Conservation (phyloP, 1,140 invertebrate genomes). For the Pseudomyrmex dendroicus region DNA sequence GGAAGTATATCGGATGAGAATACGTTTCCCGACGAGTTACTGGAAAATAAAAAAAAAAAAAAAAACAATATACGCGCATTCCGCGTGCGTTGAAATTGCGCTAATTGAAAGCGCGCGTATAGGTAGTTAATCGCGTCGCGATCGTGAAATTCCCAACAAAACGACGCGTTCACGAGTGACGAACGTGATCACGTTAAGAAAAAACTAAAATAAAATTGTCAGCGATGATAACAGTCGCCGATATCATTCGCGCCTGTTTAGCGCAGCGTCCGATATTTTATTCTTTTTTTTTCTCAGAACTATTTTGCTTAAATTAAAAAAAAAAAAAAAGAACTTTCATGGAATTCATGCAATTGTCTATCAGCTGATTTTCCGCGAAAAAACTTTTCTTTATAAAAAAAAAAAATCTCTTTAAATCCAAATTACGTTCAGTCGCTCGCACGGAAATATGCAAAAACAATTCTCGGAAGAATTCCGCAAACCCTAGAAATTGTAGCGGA, state of each 20-base stretch:
- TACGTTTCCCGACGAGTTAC: no score
- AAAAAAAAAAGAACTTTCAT: no score
- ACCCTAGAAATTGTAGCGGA: no score
- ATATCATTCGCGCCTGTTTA: neutral
- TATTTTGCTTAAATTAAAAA: no score
- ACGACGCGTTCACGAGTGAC: neutral
- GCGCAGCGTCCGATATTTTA: neutral
- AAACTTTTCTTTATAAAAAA: no score
- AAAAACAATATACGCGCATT: no score
- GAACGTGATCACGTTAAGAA: neutral
- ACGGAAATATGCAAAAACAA: no score
- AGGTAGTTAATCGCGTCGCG: neutral
- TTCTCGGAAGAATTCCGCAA: no score
- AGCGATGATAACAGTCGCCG: neutral
- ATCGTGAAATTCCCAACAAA: neutral
- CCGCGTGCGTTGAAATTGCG: neutral
- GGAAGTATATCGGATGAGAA: no score
- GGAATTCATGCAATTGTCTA: no score
- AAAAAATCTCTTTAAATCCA: neutral
- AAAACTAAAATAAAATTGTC: slow-evolving; percentile 9
- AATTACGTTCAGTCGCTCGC: neutral
- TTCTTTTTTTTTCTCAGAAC: neutral
- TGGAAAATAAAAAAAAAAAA: no score
- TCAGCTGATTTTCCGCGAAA: no score
- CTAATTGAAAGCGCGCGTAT: slow-evolving; percentile 14